Percentiles rank a stretch among this genome's conserved stretches.
Conservation (phyloP, 2,888 invertebrate species). For the Myopa tessellatipennis region DNA sequence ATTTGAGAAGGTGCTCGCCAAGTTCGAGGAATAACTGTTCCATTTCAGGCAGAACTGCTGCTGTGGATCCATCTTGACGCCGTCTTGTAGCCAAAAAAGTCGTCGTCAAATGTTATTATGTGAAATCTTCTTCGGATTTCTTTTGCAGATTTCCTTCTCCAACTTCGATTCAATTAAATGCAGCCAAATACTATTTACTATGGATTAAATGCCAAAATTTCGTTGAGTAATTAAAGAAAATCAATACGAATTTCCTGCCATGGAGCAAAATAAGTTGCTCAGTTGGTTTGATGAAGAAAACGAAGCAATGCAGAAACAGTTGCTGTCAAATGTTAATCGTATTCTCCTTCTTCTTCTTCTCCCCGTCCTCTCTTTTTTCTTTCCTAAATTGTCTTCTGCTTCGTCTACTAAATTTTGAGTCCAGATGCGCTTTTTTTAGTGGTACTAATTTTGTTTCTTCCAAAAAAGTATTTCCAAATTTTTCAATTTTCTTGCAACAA, state of each 20-base stretch:
- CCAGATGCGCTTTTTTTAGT: constrained; percentile 9
- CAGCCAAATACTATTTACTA: not conserved
- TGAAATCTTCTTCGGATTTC: too few species aligned
- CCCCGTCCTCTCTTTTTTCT: not conserved
- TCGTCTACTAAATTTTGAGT: not conserved
- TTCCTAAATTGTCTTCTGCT: not conserved
- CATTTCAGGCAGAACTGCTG: constrained; percentile 96
- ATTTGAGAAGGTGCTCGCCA: constrained; percentile 92
- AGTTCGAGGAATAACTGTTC: constrained; percentile 95
- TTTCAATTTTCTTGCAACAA: constrained; percentile 32
- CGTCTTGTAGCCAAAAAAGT: not conserved
- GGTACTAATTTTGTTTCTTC: constrained; percentile 17
- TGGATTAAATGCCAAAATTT: not conserved
- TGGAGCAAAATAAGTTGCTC: too few species aligned
- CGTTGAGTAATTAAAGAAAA: not conserved
- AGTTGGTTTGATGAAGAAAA: too few species aligned
- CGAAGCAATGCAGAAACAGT: not conserved
- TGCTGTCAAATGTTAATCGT: too few species aligned
- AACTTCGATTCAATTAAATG: too few species aligned
- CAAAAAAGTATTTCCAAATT: constrained; percentile 15
- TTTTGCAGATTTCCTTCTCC: not conserved
- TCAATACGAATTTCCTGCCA: constrained; percentile 1
- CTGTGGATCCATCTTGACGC: constrained; percentile 83
- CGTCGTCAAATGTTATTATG: not conserved
- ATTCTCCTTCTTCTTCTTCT: too few species aligned